Evolutionary conservation across 2,113 vertebrate species (phyloP).

Genomic region (Aphelocoma coerulescens): DNA sequence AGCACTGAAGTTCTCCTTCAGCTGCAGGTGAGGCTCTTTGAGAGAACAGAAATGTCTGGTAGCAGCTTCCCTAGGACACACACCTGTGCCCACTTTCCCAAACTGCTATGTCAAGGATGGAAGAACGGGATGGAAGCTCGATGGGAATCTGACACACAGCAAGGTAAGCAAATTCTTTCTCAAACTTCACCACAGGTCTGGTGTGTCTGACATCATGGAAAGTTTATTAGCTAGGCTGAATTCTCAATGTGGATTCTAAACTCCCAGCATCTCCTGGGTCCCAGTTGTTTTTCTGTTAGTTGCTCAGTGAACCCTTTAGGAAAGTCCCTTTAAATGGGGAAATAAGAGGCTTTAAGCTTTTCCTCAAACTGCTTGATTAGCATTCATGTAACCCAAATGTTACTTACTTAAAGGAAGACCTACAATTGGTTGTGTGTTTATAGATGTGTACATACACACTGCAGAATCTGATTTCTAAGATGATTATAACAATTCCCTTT

Average conservation of each 20-base stretch:
- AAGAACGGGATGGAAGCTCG: not conserved
- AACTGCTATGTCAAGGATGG: not conserved
- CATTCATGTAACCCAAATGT: not conserved
- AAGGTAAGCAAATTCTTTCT: not conserved
- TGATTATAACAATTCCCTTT: not conserved
- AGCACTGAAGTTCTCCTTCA: not conserved
- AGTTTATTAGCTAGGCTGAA: not conserved
- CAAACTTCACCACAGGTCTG: not conserved
- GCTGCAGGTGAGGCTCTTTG: not conserved
- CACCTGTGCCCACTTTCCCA: not conserved
- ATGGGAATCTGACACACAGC: not conserved
- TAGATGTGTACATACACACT: not conserved
- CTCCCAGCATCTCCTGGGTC: not conserved
- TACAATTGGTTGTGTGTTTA: not conserved
- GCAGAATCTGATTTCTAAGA: not conserved
- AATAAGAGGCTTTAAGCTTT: not conserved
- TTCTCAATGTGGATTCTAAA: not conserved
- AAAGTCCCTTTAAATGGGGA: not conserved
- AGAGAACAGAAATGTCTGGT: not conserved
- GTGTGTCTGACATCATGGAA: not conserved
- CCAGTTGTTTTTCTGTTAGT: slow-evolving; percentile 15
- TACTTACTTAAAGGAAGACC: not conserved
- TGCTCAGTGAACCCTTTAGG: not conserved
- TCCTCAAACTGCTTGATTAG: not conserved
- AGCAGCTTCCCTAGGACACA: not conserved